Evolutionary conservation across 1,140 invertebrate species (phyloP).

Genomic region (Armadillidium nasatum): DNA sequence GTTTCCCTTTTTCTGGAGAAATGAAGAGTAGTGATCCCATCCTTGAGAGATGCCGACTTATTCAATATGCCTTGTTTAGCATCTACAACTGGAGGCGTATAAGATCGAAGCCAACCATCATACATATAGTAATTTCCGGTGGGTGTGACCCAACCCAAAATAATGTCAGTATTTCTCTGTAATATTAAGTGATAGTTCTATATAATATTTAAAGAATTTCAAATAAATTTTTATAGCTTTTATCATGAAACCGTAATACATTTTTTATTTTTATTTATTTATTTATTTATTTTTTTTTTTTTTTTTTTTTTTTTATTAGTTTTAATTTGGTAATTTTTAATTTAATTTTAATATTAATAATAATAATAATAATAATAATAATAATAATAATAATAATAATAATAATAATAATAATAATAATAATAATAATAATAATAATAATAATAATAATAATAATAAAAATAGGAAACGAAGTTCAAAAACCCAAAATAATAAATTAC

Average conservation of each 20-base stretch:
- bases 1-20: constrained; percentile 75
- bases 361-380: constrained; percentile 7
- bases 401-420: too few relatives aligned
- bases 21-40: constrained; percentile 71
- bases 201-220: background rate
- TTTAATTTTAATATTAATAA: background rate
- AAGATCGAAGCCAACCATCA: constrained; percentile 72
- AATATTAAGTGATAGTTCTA: constrained; percentile 37
- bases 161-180: constrained; percentile 70
- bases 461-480: too few relatives aligned
- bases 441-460: too few relatives aligned
- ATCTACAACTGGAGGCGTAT: constrained; percentile 63
- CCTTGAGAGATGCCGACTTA: constrained; percentile 61
- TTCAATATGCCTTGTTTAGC: constrained; percentile 67
- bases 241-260: background rate
- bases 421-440: too few relatives aligned
- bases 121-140: constrained; percentile 70
- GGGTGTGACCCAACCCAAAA: constrained; percentile 80
- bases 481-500: too few relatives aligned
- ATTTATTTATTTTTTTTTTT: too few relatives aligned
- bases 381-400: background rate
- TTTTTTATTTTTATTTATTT: too few relatives aligned
- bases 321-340: background rate
- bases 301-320: background rate
- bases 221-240: background rate